Percentiles rank a stretch among this genome's conserved stretches.
Conservation (phyloP, 2,797 vertebrate species). For the Micropoecilia bifurca region DNA sequence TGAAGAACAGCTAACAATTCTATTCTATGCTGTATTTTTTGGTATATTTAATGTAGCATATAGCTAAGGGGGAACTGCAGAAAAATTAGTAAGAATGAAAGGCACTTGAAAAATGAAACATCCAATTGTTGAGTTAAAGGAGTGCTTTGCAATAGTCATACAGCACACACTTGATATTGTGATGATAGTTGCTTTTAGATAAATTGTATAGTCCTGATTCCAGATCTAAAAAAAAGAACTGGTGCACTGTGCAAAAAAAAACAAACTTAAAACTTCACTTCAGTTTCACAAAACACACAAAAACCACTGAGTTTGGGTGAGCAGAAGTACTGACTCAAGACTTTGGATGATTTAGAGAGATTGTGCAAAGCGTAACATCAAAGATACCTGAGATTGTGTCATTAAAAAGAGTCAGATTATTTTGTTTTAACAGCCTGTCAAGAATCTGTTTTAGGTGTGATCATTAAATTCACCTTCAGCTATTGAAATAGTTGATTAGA, state of each 20-base stretch:
- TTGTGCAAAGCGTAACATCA: neutral
- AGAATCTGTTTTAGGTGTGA: neutral
- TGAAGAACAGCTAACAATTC: neutral
- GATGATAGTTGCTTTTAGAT: neutral
- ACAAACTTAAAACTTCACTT: neutral
- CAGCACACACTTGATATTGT: neutral
- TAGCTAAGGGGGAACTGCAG: neutral
- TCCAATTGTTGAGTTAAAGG: neutral
- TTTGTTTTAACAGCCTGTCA: neutral
- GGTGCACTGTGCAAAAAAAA: neutral
- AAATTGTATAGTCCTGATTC: neutral
- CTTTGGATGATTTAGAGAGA: neutral
- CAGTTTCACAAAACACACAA: neutral
- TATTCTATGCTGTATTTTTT: neutral
- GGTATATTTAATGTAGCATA: neutral
- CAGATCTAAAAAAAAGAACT: neutral
- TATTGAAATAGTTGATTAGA: neutral
- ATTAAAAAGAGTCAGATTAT: neutral
- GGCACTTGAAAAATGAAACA: neutral
- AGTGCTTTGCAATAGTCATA: neutral
- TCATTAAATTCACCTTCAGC: neutral
- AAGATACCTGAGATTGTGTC: neutral
- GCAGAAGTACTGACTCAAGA: neutral
- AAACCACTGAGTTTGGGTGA: neutral
- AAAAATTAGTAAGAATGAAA: neutral